Percentiles rank a stretch among this genome's conserved stretches.
These are phyloP conservation scores for Eustalomyia histrio DNA, from an alignment of 2,888 invertebrate genomes.

Conservation along the genomic window DNA sequence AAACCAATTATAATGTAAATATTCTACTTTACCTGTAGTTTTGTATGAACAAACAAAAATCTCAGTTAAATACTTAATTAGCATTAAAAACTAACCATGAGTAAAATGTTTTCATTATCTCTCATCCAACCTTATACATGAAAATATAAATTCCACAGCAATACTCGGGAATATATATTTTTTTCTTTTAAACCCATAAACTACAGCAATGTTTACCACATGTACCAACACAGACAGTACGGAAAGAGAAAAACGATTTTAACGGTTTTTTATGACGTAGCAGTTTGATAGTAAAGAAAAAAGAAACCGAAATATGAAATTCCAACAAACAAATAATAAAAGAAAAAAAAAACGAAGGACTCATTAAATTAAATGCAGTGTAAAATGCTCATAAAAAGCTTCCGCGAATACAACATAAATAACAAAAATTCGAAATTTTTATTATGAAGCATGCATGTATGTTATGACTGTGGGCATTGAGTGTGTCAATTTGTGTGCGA, in stretches of 20 bases:
- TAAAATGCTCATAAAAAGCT: conserved; percentile 74
- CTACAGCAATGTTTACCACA: conserved; percentile 2
- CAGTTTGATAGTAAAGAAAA: conserved; percentile 52
- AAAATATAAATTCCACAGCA: conserved; percentile 49
- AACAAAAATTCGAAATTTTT: conserved; percentile 27
- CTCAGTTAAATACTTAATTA: conserved; percentile 64
- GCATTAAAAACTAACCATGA: conserved; percentile 59
- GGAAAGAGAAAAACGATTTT: conserved; percentile 44
- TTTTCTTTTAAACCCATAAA: conserved; percentile 14
- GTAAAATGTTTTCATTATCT: conserved; percentile 61
- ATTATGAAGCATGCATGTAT: conserved; percentile 1
- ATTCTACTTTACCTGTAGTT: neutral
- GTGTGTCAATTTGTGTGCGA: neutral
- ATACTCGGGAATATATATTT: conserved; percentile 11
- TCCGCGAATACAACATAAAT: conserved; percentile 51
- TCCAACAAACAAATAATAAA: conserved; percentile 21
- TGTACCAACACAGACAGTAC: neutral
- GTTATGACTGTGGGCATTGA: neutral
- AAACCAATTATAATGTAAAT: neutral
- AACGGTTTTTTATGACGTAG: conserved; percentile 61
- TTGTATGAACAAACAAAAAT: conserved; percentile 33
- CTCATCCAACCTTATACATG: conserved; percentile 40
- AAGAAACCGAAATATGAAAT: conserved; percentile 12
- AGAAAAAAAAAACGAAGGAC: conserved; percentile 63
- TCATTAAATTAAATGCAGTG: conserved; percentile 76